Evolutionary conservation across 2,797 vertebrate species (phyloP), one percentile per base, ranked within the genome.

Genomic region (Lithobates sylvaticus): DNA sequence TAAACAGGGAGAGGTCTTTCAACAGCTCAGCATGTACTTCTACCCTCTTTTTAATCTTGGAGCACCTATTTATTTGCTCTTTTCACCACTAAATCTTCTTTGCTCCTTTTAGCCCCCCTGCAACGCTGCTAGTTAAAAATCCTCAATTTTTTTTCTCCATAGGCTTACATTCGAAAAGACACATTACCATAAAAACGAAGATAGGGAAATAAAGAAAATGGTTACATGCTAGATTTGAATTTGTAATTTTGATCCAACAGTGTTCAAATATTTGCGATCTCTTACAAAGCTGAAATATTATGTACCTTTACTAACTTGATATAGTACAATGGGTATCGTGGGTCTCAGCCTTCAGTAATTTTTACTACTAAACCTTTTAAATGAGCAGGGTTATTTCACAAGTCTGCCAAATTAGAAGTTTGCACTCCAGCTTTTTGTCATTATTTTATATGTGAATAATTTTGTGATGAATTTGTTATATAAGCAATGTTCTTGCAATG

Each of bases 41-140:
- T 92, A 95, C 95, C 93, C 95, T 93, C 94, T 95, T 96, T 96
- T 97, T 97, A 97, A 97, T 95, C 96, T 97, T 96, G 93, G 95
- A 96, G 95, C 94, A 96, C 95, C 96, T 97, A 97, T 97, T 98
- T 98, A 98, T 97, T 98, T 98, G 96, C 96, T 96, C 96, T 96
- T 97, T 97, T 97, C 95, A 94, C 94, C 87, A 90, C 94, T 96
- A 96, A 97, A 96, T 96, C 96, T 96, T 95, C 93, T 94, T 95
- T 96, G 96, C 94, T 97, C 93, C 93, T 94, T 94, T 93, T 89
- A 88, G 94, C 91, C 86, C 91, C 96, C 94, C 96, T 95, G 91
- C 93, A 90, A 95, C 90, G 95, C 93, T 86, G 86, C 91, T 95
- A 96, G 96, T 95, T 95, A 96, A 96, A 79, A 95, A 92, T 93